These are phyloP conservation scores for Spisula solida DNA, from an alignment of 2,888 invertebrate genomes.

Conservation along the genomic window DNA sequence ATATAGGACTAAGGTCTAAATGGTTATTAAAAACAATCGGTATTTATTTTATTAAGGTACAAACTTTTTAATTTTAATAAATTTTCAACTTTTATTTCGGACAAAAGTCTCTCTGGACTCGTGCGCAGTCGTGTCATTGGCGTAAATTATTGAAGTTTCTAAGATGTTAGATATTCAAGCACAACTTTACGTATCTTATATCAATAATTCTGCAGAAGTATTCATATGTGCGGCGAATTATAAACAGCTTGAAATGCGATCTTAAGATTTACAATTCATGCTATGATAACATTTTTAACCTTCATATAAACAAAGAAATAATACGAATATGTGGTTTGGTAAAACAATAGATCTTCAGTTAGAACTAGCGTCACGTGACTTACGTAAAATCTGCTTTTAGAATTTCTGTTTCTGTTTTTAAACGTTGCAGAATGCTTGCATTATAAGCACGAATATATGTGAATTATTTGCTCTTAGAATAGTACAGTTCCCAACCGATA, in stretches of 20 bases:
- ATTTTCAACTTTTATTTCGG: background rate
- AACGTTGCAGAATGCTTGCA: background rate
- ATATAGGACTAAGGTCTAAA: no score
- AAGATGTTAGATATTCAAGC: background rate
- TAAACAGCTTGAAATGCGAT: conserved; percentile 28
- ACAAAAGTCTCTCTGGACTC: background rate
- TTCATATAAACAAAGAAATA: conserved; percentile 23
- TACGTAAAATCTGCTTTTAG: background rate
- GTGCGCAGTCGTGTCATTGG: background rate
- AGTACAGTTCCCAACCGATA: background rate
- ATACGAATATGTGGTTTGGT: background rate
- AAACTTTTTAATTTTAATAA: no score
- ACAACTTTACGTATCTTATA: background rate
- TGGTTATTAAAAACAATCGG: no score
- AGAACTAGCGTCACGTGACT: background rate
- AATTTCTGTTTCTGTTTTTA: background rate
- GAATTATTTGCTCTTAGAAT: background rate
- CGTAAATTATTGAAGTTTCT: background rate
- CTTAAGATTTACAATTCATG: conserved; percentile 11
- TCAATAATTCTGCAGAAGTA: background rate
- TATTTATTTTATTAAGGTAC: no score
- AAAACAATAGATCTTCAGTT: background rate
- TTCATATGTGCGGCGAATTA: conserved; percentile 32
- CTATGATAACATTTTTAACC: conserved; percentile 38
- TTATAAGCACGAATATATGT: background rate